Evolutionary conservation across 2,113 vertebrate species (phyloP).

Genomic region (Heterotis niloticus): DNA sequence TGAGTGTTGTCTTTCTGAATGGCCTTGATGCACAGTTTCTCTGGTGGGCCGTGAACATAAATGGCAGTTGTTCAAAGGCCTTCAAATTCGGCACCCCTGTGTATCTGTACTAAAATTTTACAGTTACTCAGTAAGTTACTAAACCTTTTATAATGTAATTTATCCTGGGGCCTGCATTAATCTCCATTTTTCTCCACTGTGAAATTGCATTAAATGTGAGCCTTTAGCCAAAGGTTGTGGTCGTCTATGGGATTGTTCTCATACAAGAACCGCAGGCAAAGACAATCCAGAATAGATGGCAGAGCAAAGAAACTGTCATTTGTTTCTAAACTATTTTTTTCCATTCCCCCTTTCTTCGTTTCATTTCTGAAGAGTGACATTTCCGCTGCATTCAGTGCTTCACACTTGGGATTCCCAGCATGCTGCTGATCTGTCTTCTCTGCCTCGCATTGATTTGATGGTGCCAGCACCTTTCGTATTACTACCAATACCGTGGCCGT

Average conservation of each 20-base stretch:
- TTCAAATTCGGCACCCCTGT: background rate
- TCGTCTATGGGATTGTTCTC: background rate
- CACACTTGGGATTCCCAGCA: too few relatives aligned
- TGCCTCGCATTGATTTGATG: too few relatives aligned
- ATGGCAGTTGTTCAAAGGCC: background rate
- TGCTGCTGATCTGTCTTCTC: too few relatives aligned
- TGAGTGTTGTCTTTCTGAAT: background rate
- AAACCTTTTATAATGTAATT: conserved; percentile 1
- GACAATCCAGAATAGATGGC: background rate
- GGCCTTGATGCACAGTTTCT: background rate
- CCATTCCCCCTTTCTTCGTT: too few relatives aligned
- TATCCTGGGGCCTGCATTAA: background rate
- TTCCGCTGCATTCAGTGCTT: too few relatives aligned
- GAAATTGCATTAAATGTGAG: background rate
- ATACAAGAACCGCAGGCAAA: background rate
- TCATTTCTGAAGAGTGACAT: too few relatives aligned
- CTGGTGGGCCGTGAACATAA: background rate
- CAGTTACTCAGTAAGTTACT: background rate
- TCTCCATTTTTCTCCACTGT: background rate
- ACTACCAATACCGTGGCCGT: too few relatives aligned
- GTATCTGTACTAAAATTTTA: background rate
- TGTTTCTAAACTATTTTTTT: background rate
- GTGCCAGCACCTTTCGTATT: too few relatives aligned
- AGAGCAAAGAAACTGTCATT: background rate
- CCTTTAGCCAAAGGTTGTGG: background rate